Evolutionary conservation across 2,113 vertebrate genomes (phyloP), one percentile per base, ranked within the genome.

Genomic region (Microcebus murinus): DNA sequence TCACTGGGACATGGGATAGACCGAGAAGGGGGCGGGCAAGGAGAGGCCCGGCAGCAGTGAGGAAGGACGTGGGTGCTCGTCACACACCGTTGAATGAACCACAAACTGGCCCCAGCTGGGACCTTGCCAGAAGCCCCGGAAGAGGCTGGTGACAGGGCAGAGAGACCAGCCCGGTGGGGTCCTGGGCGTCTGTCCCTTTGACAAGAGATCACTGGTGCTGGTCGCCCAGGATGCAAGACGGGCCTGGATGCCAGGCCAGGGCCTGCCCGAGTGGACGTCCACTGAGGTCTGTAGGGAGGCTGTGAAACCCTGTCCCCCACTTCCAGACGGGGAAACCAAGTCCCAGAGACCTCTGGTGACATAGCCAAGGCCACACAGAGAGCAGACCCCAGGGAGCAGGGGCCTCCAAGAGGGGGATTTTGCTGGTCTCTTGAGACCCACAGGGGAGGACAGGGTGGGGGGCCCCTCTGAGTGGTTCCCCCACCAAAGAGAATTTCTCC

Each of bases 401-500:
- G 65, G 36, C 18, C 36, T 17, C 83, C 15, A 1, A 52, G 74
- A 73, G 39, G 97, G 97, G 94, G 94, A 93, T 95, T 98, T 98
- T 73, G 29, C n/a, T 57, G 45, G 57, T 79, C 96, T 82, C 94
- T 89, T 0, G 96, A 65, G 93, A 89, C 74, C 17, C 52, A 70
- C 55, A 73, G 52, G 42, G 39, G 48, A 59, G 87, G 81, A 8
- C 10, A 63, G 71, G 3, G 21, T 18, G 97, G 83, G 96, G 96
- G 83, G 97, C 96, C 96, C 97, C 96, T 87, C 31, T 81, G 88
- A 90, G 91, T 79, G 68, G 70, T 84, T 95, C 81, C 95, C 55
- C 55, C 55, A 1, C 92, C 96, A 77, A 94, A 94, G 42, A 95
- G 94, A 96, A 95, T 96, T 94, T 96, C 96, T 36, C 36, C 36